A percentile compares a stretch with the other conserved stretches of the same genome.
These are phyloP conservation scores for Thalassoma bifasciatum DNA, from an alignment of 2,113 vertebrate species.

Conservation along the genomic window DNA sequence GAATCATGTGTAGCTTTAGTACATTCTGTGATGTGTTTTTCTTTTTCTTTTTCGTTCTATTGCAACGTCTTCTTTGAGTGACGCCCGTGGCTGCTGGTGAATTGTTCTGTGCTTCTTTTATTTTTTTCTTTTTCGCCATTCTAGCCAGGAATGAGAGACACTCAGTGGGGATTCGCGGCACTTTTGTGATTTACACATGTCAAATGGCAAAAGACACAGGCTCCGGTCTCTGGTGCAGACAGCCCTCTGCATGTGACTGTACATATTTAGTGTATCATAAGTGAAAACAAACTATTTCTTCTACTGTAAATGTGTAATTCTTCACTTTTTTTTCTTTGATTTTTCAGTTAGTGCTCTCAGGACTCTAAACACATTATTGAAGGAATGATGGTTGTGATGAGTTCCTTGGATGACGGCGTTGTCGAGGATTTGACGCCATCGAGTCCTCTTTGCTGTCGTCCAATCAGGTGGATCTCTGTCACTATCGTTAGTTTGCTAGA, in stretches of 20 bases:
- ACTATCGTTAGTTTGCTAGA: conserved; percentile 44
- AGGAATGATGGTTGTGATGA: conserved; percentile 79
- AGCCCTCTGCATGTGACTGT: conserved; percentile 81
- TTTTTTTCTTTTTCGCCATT: conserved; percentile 45
- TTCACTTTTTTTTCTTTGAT: conserved; percentile 84
- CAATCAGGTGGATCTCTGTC: conserved; percentile 71
- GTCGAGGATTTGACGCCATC: conserved; percentile 47
- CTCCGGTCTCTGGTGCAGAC: conserved; percentile 74
- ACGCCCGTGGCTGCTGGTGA: conserved; percentile 74
- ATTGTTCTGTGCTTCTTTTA: conserved; percentile 57
- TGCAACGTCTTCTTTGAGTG: conserved; percentile 68
- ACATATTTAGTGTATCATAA: conserved; percentile 89
- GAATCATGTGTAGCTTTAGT: conserved; percentile 78
- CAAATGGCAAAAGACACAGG: conserved; percentile 73
- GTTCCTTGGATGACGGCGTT: conserved; percentile 62
- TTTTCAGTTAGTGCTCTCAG: conserved; percentile 98
- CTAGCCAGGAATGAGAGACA: conserved; percentile 69
- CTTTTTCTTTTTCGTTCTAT: conserved; percentile 54
- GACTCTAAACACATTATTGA: conserved; percentile 90
- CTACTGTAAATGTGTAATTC: conserved; percentile 90
- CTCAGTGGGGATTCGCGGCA: conserved; percentile 69
- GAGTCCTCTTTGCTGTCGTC: conserved; percentile 49
- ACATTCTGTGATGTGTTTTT: conserved; percentile 68
- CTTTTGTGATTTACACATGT: conserved; percentile 74
- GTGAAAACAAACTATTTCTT: conserved; percentile 89